Percentiles rank a stretch among this genome's conserved stretches.
Conservation (phyloP, 2,888 invertebrate genomes). For the Exocentrus adspersus region DNA sequence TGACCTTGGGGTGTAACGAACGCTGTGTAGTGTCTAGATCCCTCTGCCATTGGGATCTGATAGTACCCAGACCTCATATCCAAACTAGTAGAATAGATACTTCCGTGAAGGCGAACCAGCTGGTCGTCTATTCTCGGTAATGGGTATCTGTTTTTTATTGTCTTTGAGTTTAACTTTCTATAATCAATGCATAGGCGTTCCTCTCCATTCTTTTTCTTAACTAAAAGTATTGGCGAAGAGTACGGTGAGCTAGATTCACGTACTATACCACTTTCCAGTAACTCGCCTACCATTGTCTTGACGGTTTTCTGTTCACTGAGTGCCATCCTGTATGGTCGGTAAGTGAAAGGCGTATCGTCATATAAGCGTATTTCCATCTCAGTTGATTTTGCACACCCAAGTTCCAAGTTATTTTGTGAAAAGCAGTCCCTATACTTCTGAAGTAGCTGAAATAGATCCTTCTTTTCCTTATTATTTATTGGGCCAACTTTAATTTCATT, state of each 20-base stretch:
- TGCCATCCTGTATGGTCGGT: conserved; percentile 43
- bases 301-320: conserved; percentile 37
- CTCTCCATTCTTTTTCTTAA: conserved; percentile 44
- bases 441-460: not conserved
- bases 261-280: conserved; percentile 33
- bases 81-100: no score
- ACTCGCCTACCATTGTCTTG: conserved; percentile 37
- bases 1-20: no score
- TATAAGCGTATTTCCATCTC: conserved; percentile 33
- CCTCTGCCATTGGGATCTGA: no score
- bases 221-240: conserved; percentile 39
- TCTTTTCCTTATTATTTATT: not conserved
- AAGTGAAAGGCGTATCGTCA: conserved; percentile 39
- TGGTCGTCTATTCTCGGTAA: no score
- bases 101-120: no score
- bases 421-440: conserved; percentile 35
- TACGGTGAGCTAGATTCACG: conserved; percentile 41
- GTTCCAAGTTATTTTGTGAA: conserved; percentile 29
- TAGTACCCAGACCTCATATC: no score
- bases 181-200: conserved; percentile 40
- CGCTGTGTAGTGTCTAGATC: no score
- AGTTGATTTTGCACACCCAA: conserved; percentile 40
- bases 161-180: no score
- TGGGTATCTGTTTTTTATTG: no score
- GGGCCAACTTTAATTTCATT: conserved; percentile 4